A percentile compares a stretch with the other conserved stretches of the same genome.
Evolutionary conservation across 2,797 vertebrate genomes (phyloP).

Genomic region (Xiphorhynchus erythropygius): DNA sequence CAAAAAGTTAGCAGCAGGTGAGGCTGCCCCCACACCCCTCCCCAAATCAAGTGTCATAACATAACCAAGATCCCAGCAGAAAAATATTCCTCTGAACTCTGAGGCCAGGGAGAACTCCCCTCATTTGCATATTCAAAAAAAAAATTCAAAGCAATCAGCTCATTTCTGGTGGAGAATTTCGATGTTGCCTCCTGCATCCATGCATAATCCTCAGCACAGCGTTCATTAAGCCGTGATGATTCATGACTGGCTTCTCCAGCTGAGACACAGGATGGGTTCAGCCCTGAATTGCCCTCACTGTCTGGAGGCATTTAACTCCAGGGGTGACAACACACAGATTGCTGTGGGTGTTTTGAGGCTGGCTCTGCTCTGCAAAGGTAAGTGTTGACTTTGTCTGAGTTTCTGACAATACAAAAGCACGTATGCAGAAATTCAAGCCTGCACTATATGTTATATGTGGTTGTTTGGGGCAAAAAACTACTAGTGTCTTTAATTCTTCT

Average conservation of each 20-base stretch:
- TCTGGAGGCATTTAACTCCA: neutral
- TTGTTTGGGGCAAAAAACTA: neutral
- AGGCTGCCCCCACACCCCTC: neutral
- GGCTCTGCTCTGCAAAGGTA: neutral
- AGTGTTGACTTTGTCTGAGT: neutral
- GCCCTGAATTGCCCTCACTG: slow-evolving; percentile 5
- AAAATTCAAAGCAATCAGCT: slow-evolving; percentile 36
- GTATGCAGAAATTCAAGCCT: neutral
- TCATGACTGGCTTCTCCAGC: slow-evolving; percentile 18
- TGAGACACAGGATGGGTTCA: neutral
- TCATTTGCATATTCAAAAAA: slow-evolving; percentile 1
- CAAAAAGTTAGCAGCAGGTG: slow-evolving; percentile 46
- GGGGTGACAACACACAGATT: neutral
- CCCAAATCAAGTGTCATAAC: neutral
- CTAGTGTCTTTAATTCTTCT: neutral
- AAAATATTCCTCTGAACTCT: neutral
- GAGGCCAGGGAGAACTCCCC: neutral
- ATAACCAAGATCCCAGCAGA: neutral
- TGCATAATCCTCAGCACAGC: neutral
- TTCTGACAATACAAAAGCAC: neutral
- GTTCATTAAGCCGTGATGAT: slow-evolving; percentile 54
- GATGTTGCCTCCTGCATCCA: neutral
- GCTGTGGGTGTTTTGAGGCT: neutral
- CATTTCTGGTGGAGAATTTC: slow-evolving; percentile 9
- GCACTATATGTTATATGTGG: neutral